A percentile compares a stretch with the other conserved stretches of the same genome.
phyloP scores from a whole-genome alignment of 2,797 vertebrate species.

The Anisognathus igniventris region DNA sequence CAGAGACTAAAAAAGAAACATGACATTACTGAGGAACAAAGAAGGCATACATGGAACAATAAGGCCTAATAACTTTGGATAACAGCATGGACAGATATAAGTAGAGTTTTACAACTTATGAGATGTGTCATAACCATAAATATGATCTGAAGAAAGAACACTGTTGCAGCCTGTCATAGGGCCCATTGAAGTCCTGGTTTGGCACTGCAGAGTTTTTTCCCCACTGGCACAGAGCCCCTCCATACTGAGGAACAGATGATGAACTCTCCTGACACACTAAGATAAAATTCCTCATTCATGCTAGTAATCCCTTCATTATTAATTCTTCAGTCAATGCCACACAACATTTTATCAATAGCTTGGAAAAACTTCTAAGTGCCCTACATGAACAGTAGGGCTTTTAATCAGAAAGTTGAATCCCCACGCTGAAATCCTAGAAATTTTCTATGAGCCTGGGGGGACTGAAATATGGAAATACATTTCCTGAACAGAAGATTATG shows the following conservation, averaged over 20 bases:
- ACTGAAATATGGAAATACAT: background rate
- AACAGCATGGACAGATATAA: background rate
- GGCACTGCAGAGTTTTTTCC: background rate
- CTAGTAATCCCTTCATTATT: background rate
- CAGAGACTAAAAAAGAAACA: background rate
- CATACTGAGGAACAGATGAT: background rate
- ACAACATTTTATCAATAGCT: background rate
- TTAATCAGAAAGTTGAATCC: background rate
- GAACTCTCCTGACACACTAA: background rate
- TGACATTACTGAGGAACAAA: background rate
- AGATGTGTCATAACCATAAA: background rate
- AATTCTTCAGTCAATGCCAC: background rate
- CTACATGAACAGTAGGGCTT: background rate
- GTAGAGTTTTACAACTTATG: background rate
- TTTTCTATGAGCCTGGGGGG: background rate
- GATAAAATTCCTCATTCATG: conserved; percentile 6
- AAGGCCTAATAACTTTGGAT: background rate
- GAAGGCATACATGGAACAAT: background rate
- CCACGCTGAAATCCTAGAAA: background rate
- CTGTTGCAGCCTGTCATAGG: background rate
- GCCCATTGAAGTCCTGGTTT: background rate
- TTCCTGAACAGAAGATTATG: background rate
- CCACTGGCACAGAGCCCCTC: conserved; percentile 11
- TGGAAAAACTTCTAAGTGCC: background rate
- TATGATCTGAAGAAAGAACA: background rate